Percentiles rank a stretch among this genome's conserved stretches.
Evolutionary conservation across 2,797 vertebrate species (phyloP).

Genomic region (Phylloscopus collybita): DNA sequence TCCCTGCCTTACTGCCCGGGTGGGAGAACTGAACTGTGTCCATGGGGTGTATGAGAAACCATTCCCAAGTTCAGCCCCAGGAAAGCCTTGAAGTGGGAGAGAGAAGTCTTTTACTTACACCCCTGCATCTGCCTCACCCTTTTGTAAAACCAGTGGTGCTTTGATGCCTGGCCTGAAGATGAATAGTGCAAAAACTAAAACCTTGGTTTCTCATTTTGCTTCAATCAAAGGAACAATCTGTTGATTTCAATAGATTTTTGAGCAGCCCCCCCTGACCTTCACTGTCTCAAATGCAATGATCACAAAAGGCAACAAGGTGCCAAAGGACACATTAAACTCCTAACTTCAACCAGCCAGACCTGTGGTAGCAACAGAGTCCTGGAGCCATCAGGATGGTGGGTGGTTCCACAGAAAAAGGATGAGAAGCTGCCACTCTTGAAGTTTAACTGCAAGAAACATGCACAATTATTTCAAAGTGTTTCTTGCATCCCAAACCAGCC

Average conservation of each 20-base stretch:
- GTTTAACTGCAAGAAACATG: not conserved
- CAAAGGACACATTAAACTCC: not conserved
- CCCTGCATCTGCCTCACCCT: not conserved
- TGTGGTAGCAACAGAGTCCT: not conserved
- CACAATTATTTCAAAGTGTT: not conserved
- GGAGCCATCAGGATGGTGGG: not conserved
- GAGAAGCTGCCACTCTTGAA: not conserved
- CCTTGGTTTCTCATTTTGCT: not conserved
- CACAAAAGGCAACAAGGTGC: not conserved
- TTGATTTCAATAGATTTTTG: not conserved
- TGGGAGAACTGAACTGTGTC: not conserved
- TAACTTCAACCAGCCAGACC: not conserved
- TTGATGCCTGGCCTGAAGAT: not conserved
- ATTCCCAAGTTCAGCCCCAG: not conserved
- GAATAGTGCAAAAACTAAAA: not conserved
- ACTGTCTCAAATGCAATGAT: not conserved
- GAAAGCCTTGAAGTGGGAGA: not conserved
- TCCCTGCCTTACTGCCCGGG: not conserved
- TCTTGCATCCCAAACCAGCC: not conserved
- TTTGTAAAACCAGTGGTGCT: not conserved
- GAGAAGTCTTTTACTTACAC: fast-evolving
- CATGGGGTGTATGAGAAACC: not conserved
- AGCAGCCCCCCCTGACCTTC: not conserved
- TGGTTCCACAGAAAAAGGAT: not conserved
- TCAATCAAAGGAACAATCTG: not conserved